phyloP scores from a whole-genome alignment of 2,888 invertebrate species.

The Agonopterix alstromeriana region DNA sequence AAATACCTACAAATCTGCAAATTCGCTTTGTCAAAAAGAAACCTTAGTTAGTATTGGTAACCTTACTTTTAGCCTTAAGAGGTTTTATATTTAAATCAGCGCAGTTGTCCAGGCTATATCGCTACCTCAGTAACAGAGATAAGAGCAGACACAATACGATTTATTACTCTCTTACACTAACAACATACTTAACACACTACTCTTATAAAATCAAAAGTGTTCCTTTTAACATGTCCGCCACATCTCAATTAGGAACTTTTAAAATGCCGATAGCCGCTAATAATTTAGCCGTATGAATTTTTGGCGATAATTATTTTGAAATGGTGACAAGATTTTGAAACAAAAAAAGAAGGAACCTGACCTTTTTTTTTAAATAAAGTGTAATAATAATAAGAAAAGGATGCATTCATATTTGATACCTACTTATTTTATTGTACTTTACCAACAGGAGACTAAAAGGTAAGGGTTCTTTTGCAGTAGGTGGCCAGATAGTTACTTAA shows the following conservation, averaged over 20 bases:
- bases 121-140: slow-evolving; percentile 59
- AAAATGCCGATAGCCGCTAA: slow-evolving; percentile 30
- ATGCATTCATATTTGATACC: no score
- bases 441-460: no score
- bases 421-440: no score
- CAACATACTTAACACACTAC: slow-evolving; percentile 40
- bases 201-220: slow-evolving; percentile 33
- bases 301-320: slow-evolving; percentile 6
- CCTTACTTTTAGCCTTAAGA: slow-evolving; percentile 26
- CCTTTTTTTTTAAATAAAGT: no score
- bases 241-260: slow-evolving; percentile 59
- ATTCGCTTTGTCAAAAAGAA: no score
- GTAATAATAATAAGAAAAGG: no score
- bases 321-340: no score
- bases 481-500: no score
- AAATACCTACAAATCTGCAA: no score
- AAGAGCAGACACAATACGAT: slow-evolving; percentile 62
- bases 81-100: slow-evolving; percentile 63
- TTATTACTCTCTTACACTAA: slow-evolving; percentile 61
- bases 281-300: slow-evolving; percentile 7
- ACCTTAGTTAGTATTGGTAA: no score
- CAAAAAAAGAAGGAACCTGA: no score
- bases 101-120: slow-evolving; percentile 55
- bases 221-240: slow-evolving; percentile 33
- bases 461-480: no score